A percentile compares a stretch with the other conserved stretches of the same genome.
Evolutionary conservation across 2,797 vertebrate species (phyloP).

Genomic region (Myoxocephalus aenaeus): DNA sequence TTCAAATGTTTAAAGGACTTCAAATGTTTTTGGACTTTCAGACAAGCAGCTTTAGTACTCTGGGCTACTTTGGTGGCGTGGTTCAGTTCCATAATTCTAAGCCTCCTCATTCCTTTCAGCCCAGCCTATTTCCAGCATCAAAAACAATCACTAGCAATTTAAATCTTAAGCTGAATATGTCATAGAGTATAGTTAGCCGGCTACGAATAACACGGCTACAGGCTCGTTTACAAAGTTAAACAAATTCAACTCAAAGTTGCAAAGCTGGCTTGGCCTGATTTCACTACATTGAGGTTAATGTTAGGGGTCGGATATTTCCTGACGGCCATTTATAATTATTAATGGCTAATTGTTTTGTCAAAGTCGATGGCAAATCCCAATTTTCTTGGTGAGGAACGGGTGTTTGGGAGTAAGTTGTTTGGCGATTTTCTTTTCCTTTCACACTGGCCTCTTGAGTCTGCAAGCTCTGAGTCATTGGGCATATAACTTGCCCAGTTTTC

Average conservation of each 20-base stretch:
- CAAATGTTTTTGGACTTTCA: too few relatives aligned
- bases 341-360: constrained; percentile 62
- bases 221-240: constrained; percentile 45
- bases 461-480: constrained; percentile 22
- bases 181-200: background rate
- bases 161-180: constrained; percentile 4
- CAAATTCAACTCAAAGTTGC: constrained; percentile 24
- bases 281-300: constrained; percentile 55
- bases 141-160: constrained; percentile 1
- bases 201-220: background rate
- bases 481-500: constrained; percentile 30
- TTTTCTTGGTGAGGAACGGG: constrained; percentile 22
- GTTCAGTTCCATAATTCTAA: background rate
- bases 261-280: constrained; percentile 29
- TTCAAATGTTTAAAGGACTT: too few relatives aligned
- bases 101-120: background rate
- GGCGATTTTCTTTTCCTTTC: constrained; percentile 16
- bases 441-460: constrained; percentile 1
- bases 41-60: background rate
- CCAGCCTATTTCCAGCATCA: background rate
- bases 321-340: constrained; percentile 61
- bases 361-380: constrained; percentile 29
- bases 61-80: background rate
- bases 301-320: constrained; percentile 39
- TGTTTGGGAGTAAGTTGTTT: constrained; percentile 17